phyloP scores from a whole-genome alignment of 2,113 vertebrate species.

The Numenius arquata region DNA sequence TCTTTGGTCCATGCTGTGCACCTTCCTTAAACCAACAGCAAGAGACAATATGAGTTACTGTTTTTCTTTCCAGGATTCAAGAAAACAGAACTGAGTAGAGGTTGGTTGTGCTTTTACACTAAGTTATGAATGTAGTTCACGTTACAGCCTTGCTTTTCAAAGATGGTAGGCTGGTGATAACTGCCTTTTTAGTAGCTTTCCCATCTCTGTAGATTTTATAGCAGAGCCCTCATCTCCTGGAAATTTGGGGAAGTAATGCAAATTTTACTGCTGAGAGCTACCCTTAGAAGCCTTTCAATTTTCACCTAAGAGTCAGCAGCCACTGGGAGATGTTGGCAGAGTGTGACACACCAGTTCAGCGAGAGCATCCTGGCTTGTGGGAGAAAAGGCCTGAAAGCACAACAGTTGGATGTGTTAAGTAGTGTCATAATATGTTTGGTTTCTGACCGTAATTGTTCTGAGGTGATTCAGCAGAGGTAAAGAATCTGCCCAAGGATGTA shows the following conservation, averaged over 20 bases:
- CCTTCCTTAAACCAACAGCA: neutral
- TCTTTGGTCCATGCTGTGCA: neutral
- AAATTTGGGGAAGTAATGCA: neutral
- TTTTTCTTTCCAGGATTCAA: neutral
- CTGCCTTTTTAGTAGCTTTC: neutral
- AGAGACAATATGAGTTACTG: neutral
- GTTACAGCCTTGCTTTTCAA: neutral
- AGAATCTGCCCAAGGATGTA: neutral
- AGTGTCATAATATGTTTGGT: neutral
- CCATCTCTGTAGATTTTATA: neutral
- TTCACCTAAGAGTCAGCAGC: neutral
- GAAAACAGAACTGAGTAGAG: neutral
- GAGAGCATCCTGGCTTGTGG: neutral
- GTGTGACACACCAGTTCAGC: neutral
- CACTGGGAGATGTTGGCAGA: neutral
- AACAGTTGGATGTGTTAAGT: neutral
- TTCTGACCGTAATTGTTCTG: neutral
- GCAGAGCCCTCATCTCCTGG: neutral
- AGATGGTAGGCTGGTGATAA: neutral
- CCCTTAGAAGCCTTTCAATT: neutral
- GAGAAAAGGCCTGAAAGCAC: neutral
- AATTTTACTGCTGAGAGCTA: neutral
- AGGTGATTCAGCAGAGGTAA: neutral
- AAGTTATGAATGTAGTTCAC: neutral
- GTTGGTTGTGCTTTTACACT: neutral